These are phyloP conservation scores for Procapra przewalskii DNA, from an alignment of 2,113 vertebrate species.

Conservation along the genomic window DNA sequence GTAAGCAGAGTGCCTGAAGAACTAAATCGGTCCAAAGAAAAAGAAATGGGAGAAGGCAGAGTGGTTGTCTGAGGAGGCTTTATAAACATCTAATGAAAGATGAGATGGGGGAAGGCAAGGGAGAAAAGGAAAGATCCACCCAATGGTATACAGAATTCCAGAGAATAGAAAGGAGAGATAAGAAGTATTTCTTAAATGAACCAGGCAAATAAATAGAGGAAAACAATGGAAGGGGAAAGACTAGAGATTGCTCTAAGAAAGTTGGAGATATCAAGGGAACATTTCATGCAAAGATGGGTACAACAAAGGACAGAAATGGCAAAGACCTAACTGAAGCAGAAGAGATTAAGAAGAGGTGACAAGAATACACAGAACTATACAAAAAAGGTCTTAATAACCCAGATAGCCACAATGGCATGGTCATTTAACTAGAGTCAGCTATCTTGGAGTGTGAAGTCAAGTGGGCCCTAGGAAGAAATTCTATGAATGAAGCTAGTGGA, in stretches of 20 bases:
- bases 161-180: background rate
- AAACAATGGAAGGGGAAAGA: background rate
- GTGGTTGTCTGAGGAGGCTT: background rate
- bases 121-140: background rate
- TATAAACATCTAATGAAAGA: background rate
- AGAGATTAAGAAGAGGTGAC: background rate
- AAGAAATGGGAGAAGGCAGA: fast-evolving
- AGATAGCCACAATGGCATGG: background rate
- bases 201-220: background rate
- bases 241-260: background rate
- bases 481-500: background rate
- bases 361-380: background rate
- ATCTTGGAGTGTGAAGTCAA: background rate
- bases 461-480: background rate
- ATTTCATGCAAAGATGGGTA: background rate
- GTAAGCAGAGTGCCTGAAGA: background rate
- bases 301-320: background rate
- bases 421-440: background rate
- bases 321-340: background rate
- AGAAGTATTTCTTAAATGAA: background rate
- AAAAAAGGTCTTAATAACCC: background rate
- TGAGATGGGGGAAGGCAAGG: background rate
- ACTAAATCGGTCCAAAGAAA: background rate
- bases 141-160: background rate
- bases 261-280: background rate